Conservation (phyloP, 2,797 vertebrate genomes). For the Acanthurus tractus region DNA sequence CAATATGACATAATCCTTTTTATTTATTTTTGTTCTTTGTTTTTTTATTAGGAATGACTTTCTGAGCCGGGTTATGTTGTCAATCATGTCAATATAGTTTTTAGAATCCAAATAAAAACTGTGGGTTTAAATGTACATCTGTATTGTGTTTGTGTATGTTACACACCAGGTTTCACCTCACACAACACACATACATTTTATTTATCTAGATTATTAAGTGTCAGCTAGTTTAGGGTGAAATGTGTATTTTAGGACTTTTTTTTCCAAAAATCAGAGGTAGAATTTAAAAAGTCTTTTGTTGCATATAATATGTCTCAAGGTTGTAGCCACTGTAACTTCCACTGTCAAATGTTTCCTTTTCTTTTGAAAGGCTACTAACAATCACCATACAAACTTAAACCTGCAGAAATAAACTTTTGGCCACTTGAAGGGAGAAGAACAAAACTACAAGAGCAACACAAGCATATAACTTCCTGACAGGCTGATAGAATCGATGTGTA, state of each 20-base stretch:
- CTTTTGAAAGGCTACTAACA: too few species aligned
- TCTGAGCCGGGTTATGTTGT: conserved; percentile 81
- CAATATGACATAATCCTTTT: conserved; percentile 66
- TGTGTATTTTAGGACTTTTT: too few species aligned
- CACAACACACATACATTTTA: neutral
- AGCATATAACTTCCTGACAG: neutral
- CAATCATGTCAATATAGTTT: conserved; percentile 83
- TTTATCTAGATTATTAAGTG: neutral
- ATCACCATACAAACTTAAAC: too few species aligned
- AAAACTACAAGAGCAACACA: neutral
- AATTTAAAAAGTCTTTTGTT: too few species aligned
- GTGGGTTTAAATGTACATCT: conserved; percentile 74
- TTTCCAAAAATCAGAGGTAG: too few species aligned
- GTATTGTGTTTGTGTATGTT: neutral
- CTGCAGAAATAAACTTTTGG: neutral
- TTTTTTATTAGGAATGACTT: conserved; percentile 66
- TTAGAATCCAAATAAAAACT: conserved; percentile 82
- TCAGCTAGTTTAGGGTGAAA: too few species aligned
- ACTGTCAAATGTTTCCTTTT: too few species aligned
- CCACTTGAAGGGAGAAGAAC: neutral
- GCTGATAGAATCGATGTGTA: neutral
- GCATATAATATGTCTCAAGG: too few species aligned
- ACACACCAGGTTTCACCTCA: neutral
- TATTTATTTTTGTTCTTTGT: conserved; percentile 61
- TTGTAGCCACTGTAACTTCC: too few species aligned